Evolutionary conservation across 2,888 invertebrate species (phyloP), one percentile per base, ranked within the genome.

Genomic region (Thecophora atra): DNA sequence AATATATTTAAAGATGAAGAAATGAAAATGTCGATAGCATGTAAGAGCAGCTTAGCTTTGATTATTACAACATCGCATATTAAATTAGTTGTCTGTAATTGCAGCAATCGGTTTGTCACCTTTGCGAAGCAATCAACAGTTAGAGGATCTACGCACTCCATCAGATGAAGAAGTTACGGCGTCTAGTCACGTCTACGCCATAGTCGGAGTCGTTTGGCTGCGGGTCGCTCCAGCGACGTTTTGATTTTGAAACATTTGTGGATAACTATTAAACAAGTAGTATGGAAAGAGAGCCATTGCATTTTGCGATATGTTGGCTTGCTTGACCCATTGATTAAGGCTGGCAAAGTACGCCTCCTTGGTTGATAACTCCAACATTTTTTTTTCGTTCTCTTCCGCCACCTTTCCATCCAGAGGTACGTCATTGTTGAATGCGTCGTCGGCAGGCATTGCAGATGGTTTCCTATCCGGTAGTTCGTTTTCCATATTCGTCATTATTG

Each of bases 281-380:
- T 91, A 91, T 0, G 93, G 93, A 82, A 93, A 91, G 84, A 91
- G 91, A 69, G 91, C 89, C 68, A 81, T 78, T 2, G 83, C 83
- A 74, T 82, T 83, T 76, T 85, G 85, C 4, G 83, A 79, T 15
- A 86, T 77, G 58, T 84, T 81, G 3, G 83, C 80, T 65, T 85
- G 85, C 54, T 83, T 82, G 1, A 83, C 80, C 83, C 83, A 83
- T 70, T 79, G 79, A 60, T 80, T 80, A 0, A 83, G 77, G 54
- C 81, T 80, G 0, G 79, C 81, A 64, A 83, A 83, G 73, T 83
- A 83, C 0, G 84, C 83, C n/a, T 83, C 84, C 71, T 78, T 84
- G 7, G 82, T 79, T 8, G 81, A 74, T 42, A 81, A 62, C 7
- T 81, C 81, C 15, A 42, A 15, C 4, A 47, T 5, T 47, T 47